These are phyloP conservation scores for Apotomis betuletana DNA, from an alignment of 2,888 invertebrate genomes.

Conservation along the genomic window DNA sequence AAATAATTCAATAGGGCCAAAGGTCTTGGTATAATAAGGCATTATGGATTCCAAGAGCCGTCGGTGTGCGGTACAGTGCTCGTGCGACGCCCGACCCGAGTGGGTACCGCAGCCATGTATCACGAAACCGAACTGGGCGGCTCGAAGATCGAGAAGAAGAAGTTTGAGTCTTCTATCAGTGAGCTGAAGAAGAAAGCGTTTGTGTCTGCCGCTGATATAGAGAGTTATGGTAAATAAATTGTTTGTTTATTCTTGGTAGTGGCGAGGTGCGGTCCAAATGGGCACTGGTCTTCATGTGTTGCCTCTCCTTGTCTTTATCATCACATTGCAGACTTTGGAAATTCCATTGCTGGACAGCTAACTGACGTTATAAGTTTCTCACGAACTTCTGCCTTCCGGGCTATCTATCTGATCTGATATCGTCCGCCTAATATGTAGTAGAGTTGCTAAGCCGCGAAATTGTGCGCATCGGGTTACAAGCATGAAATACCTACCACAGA, in stretches of 20 bases:
- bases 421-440: too few species aligned
- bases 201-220: slow-evolving; percentile 67
- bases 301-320: too few species aligned
- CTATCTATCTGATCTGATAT: too few species aligned
- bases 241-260: not conserved
- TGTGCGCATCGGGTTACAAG: too few species aligned
- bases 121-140: slow-evolving; percentile 59
- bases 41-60: slow-evolving; percentile 42
- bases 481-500: too few species aligned
- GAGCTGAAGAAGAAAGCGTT: slow-evolving; percentile 74
- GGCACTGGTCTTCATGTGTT: too few species aligned
- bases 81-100: slow-evolving; percentile 16
- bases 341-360: too few species aligned
- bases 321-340: too few species aligned
- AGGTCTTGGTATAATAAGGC: slow-evolving; percentile 55
- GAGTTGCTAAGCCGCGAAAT: too few species aligned
- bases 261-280: too few species aligned
- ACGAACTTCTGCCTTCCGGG: too few species aligned
- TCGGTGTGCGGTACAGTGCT: slow-evolving; percentile 23
- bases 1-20: slow-evolving; percentile 72
- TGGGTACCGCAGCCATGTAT: slow-evolving; percentile 59
- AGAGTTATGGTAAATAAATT: slow-evolving; percentile 67
- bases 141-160: slow-evolving; percentile 63
- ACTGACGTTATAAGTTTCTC: too few species aligned
- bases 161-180: slow-evolving; percentile 74